A percentile compares a stretch with the other conserved stretches of the same genome.
These are phyloP conservation scores for Chelonus insularis DNA, from an alignment of 1,140 invertebrate species.

Conservation along the genomic window DNA sequence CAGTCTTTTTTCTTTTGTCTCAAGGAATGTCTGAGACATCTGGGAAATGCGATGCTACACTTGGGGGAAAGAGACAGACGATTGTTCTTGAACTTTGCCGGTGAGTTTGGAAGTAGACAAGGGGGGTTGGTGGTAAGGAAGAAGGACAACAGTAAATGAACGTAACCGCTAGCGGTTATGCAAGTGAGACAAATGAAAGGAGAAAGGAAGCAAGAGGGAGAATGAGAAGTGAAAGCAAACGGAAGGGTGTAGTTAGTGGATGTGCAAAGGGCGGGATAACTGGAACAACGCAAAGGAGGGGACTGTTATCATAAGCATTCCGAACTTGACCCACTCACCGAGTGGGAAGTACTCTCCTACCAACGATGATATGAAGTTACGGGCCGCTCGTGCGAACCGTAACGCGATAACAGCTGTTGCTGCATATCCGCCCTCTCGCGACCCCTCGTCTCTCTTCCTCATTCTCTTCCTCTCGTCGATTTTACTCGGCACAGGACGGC, in stretches of 20 bases:
- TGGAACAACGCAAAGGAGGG: constrained; percentile 29
- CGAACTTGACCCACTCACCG: constrained; percentile 54
- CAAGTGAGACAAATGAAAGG: neutral
- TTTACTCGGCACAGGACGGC: constrained; percentile 36
- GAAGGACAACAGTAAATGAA: constrained; percentile 11
- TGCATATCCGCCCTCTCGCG: constrained; percentile 14
- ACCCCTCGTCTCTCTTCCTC: constrained; percentile 7
- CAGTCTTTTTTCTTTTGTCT: neutral
- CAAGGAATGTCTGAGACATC: constrained; percentile 13
- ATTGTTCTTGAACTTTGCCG: constrained; percentile 8
- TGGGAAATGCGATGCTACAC: constrained; percentile 1
- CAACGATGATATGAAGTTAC: constrained; percentile 51
- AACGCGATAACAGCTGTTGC: constrained; percentile 57
- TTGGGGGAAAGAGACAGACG: constrained; percentile 9
- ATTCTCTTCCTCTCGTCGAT: constrained; percentile 39
- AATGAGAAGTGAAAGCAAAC: neutral
- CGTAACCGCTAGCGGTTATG: neutral
- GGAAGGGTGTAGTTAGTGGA: constrained; percentile 5
- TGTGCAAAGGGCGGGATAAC: constrained; percentile 27
- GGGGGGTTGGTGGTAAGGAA: neutral
- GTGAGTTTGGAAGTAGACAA: neutral
- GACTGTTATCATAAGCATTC: constrained; percentile 52
- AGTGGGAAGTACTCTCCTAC: constrained; percentile 34
- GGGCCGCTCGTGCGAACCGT: constrained; percentile 53
- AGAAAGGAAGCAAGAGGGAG: constrained; percentile 5